These are phyloP conservation scores for Bicyclus anynana DNA, from an alignment of 1,140 invertebrate species.

Conservation along the genomic window DNA sequence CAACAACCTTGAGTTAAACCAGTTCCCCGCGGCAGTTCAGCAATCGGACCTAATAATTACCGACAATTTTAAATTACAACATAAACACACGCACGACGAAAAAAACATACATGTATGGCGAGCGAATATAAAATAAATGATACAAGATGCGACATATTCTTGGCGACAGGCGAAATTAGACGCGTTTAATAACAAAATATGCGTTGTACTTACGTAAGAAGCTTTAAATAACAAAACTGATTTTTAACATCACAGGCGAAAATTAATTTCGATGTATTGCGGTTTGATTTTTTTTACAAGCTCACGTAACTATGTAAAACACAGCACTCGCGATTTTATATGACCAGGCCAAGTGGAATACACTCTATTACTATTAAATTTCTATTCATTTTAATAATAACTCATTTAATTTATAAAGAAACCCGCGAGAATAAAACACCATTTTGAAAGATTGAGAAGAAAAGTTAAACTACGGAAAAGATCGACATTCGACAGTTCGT, in stretches of 20 bases:
- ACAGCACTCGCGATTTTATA: slow-evolving; percentile 42
- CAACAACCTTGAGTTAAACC: slow-evolving; percentile 23
- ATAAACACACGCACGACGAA: slow-evolving; percentile 7
- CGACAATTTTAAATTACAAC: slow-evolving; percentile 9
- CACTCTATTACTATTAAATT: slow-evolving; percentile 37
- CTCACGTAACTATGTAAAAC: slow-evolving; percentile 31
- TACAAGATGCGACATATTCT: slow-evolving; percentile 7
- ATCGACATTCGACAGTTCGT: neutral
- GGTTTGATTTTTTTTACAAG: slow-evolving; percentile 35
- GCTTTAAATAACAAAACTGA: slow-evolving; percentile 59
- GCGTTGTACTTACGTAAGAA: slow-evolving; percentile 67
- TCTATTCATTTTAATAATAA: slow-evolving; percentile 54
- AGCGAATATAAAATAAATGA: slow-evolving; percentile 13
- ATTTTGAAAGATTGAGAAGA: slow-evolving; percentile 72
- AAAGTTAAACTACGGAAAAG: slow-evolving; percentile 27
- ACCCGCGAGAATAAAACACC: slow-evolving; percentile 69
- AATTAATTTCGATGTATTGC: slow-evolving; percentile 47
- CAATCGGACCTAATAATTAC: slow-evolving; percentile 13
- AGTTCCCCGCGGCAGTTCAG: slow-evolving; percentile 11
- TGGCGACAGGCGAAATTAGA: slow-evolving; percentile 6
- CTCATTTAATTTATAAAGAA: slow-evolving; percentile 62
- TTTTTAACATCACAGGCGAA: slow-evolving; percentile 58
- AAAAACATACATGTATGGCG: slow-evolving; percentile 11
- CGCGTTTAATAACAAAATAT: slow-evolving; percentile 57
- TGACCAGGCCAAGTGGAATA: slow-evolving; percentile 27